Base-by-base conservation (phyloP, 2,797 vertebrate species). In the Dendrocincla fuliginosa region DNA sequence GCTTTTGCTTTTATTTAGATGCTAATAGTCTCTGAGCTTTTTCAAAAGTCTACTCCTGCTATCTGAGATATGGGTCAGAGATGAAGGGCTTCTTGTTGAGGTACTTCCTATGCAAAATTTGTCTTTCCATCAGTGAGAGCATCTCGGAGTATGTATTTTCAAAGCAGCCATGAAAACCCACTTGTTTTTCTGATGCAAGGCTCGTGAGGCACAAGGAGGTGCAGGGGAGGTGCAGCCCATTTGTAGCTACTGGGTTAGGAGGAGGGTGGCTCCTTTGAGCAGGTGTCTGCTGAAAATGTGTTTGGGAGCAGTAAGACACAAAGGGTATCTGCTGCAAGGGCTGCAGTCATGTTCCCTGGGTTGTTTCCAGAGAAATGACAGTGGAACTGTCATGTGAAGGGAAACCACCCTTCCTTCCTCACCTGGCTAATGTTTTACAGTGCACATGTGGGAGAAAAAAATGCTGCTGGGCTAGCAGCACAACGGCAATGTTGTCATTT, bases 361-460 rank as follows among this genome's bases (percentile, higher is more conserved):
- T n/a, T 30, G 20, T 33, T 39, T 49, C 32, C 47, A 35, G 53
- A 25, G 44, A 68, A 68, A 17, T 8, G 1, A 39, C 1, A 2
- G n/a, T 42, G 12, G 16, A 46, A 24, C 25, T 33, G 13, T 18
- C 3, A 0, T 5, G 16, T 23, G 63, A 60, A 27, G 14, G 20
- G 32, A 47, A 84, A 24, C 12, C n/a, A 37, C 35, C 16, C 10
- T 12, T 23, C n/a, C n/a, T 33, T 50, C 30, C 56, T 86, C 30
- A 42, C 8, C 47, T 13, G 49, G 47, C 16, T n/a, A 35, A 3
- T 2, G 0, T 0, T 23, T 16, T 0, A 2, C n/a, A 24, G 44
- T 4, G 13, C 2, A 2, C 22, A 5, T 0, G 3, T 0, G 6
- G 41, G 44, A 63, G 63, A 11, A 23, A 22, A 59, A 44, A 32